Percentiles rank a stretch among this genome's conserved stretches.
phyloP scores from a whole-genome alignment of 1,140 invertebrate genomes.

The Drosophila paulistorum region DNA sequence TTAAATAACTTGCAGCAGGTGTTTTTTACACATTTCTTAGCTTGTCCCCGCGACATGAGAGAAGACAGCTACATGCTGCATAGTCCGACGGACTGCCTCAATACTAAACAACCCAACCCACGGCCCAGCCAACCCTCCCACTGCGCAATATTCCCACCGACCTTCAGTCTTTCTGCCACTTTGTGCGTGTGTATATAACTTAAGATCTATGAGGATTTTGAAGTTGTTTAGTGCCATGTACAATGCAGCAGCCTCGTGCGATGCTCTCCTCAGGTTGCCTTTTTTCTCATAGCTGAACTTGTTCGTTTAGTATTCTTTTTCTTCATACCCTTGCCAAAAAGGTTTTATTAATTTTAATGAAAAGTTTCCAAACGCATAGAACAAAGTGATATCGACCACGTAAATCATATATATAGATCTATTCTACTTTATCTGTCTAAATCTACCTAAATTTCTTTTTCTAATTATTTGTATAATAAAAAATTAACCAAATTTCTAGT shows the following conservation, averaged over 20 bases:
- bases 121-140: background rate
- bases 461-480: no score
- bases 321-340: background rate
- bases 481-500: no score
- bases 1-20: conserved; percentile 80
- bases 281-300: conserved; percentile 8
- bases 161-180: conserved; percentile 27
- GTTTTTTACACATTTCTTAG: conserved; percentile 77
- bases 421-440: no score
- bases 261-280: conserved; percentile 29
- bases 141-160: background rate
- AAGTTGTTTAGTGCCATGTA: conserved; percentile 79
- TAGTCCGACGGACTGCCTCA: background rate
- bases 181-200: conserved; percentile 68
- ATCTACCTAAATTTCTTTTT: no score
- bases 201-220: conserved; percentile 79
- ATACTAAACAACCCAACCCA: no score
- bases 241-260: conserved; percentile 41
- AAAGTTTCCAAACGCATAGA: background rate
- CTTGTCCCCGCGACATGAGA: conserved; percentile 67
- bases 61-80: conserved; percentile 63
- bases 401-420: no score
- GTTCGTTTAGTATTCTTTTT: background rate
- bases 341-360: background rate
- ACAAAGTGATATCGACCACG: no score